Evolutionary conservation across 2,888 invertebrate species (phyloP).

Genomic region (Drosophila rellima): DNA sequence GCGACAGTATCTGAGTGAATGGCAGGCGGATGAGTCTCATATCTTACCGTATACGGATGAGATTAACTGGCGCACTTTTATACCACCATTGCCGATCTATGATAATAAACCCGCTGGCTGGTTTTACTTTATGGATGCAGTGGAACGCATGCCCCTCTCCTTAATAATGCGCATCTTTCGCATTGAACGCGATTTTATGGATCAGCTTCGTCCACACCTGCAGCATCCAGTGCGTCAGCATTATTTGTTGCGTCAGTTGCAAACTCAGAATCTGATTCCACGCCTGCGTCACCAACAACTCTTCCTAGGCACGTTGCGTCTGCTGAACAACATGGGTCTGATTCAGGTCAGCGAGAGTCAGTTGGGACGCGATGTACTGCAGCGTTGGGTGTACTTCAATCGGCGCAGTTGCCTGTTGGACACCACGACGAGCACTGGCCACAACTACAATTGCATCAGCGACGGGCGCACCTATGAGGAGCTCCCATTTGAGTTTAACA

Average conservation of each 20-base stretch:
- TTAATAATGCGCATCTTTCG: conserved; percentile 90
- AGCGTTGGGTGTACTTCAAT: conserved; percentile 91
- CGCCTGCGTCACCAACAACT: conserved; percentile 73
- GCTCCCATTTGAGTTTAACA: conserved; percentile 87
- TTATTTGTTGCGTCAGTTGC: conserved; percentile 88
- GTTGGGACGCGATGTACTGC: conserved; percentile 87
- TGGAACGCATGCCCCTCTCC: conserved; percentile 90
- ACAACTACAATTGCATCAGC: conserved; percentile 88
- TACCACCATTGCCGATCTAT: conserved; percentile 89
- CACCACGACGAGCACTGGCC: conserved; percentile 88
- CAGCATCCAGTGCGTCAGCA: conserved; percentile 89
- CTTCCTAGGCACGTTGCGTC: conserved; percentile 85
- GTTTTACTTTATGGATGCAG: conserved; percentile 89
- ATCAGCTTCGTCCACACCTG: conserved; percentile 87
- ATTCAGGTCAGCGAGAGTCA: conserved; percentile 88
- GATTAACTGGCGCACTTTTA: conserved; percentile 90
- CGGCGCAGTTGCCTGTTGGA: conserved; percentile 88
- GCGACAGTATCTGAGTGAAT: conserved; percentile 85
- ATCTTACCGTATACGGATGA: conserved; percentile 83
- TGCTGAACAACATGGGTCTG: conserved; percentile 90
- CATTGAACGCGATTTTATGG: conserved; percentile 86
- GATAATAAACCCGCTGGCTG: conserved; percentile 88
- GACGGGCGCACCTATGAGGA: conserved; percentile 87
- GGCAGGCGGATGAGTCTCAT: conserved; percentile 86
- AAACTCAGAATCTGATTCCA: conserved; percentile 74